Conservation (phyloP, 2,888 invertebrate species). For the Boloria selene region DNA sequence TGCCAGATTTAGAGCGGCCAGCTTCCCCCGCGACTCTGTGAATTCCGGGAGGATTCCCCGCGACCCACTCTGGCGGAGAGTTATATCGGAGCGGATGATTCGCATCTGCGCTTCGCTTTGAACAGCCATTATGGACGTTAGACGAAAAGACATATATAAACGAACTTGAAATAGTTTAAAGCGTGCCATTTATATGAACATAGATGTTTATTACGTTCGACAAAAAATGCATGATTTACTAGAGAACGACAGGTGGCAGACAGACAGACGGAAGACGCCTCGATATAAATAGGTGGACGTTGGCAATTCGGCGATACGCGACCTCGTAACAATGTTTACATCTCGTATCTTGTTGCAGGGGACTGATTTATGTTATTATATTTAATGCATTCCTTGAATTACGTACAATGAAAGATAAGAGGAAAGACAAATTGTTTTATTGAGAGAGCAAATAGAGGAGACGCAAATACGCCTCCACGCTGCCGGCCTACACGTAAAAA, state of each 20-base stretch:
- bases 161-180: constrained; percentile 44
- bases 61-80: constrained; percentile 68
- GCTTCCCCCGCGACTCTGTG: constrained; percentile 70
- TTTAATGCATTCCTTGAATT: constrained; percentile 48
- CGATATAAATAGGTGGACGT: constrained; percentile 71
- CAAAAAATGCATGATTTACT: constrained; percentile 40
- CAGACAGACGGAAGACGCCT: constrained; percentile 77
- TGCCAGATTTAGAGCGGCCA: constrained; percentile 75
- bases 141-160: constrained; percentile 42
- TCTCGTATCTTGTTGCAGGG: constrained; percentile 59
- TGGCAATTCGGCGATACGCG: constrained; percentile 73
- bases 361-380: constrained; percentile 43
- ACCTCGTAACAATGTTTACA: constrained; percentile 77
- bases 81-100: constrained; percentile 68
- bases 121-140: constrained; percentile 49
- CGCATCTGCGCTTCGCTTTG: constrained; percentile 53
- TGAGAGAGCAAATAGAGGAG: constrained; percentile 43
- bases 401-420: constrained; percentile 42
- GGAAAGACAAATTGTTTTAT: constrained; percentile 39
- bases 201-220: constrained; percentile 43
- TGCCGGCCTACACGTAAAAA: constrained; percentile 42
- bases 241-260: constrained; percentile 65
- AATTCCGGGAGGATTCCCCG: constrained; percentile 79
- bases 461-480: constrained; percentile 36
- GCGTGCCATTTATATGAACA: constrained; percentile 27